Base-by-base conservation (phyloP, 2,888 invertebrate genomes). In the Caenorhabditis plicata region DNA sequence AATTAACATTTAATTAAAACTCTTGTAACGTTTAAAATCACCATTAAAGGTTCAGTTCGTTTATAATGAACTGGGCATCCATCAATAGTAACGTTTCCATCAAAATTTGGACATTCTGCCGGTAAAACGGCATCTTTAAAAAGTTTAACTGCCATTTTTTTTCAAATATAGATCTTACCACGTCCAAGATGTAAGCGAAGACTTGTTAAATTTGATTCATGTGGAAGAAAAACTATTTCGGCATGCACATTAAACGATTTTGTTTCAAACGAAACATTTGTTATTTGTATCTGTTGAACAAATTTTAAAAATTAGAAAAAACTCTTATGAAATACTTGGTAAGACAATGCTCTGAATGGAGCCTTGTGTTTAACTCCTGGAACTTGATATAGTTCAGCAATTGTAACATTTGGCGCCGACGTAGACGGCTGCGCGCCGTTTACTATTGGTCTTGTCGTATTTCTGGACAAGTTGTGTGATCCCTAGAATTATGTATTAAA, bases 131-230 rank as follows among this genome's bases (percentile, higher is more conserved):
- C 45, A 35, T 17, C 39, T 46, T 23, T 15, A 29, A 43, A 19
- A 43, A 27, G 13, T 40, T 17, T 9, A 33, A 26, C 23, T 26
- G 26, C 11, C 20, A 8, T 22, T 15, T 25, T 25, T 8, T 9
- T 4, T 27, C 27, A 7, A 33, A 19, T 25, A 23, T 3, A 7
- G 3, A n/a, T 17, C 40, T 17, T 11, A 48, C 50, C 13, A 22
- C 50, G 39, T 15, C 77, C 75, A 15, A 74, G 31, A 54, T 76
- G 66, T 1, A 78, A 50, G 33, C 49, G 20, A n/a, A 80, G 29
- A 13, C 27, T 22, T 5, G 31, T 48, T 15, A 73, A 35, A 25
- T 51, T 52, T 23, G 65, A 26, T 3, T 61, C 58, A 23, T 64
- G 40, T 7, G 74, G 69, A 9, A 74, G 41, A 7, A 78, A 33